Percentiles rank a stretch among this genome's conserved stretches.
These are phyloP conservation scores for Sylvietta virens DNA, from an alignment of 2,113 vertebrate genomes.

Conservation along the genomic window DNA sequence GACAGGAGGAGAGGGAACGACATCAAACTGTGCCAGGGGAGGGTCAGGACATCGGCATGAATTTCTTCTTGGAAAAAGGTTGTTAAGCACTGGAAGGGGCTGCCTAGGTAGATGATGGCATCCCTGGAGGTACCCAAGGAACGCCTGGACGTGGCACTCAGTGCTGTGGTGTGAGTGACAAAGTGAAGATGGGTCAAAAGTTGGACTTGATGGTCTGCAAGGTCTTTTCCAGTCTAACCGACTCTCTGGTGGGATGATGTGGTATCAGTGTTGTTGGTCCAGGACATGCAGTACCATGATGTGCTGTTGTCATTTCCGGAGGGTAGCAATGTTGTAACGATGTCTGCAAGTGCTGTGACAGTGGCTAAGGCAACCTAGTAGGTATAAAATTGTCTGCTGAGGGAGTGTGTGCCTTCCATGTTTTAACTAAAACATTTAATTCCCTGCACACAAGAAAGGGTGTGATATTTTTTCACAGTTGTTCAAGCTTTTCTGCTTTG, in stretches of 20 bases:
- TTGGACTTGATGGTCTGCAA: neutral
- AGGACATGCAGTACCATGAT: rapidly evolving
- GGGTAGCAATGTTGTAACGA: rapidly evolving
- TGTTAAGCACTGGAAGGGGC: neutral
- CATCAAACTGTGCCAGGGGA: neutral
- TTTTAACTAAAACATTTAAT: neutral
- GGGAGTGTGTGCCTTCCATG: rapidly evolving
- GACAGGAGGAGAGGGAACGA: neutral
- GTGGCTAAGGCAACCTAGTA: too few species aligned
- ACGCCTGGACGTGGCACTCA: rapidly evolving
- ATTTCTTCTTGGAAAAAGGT: neutral
- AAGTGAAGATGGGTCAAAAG: neutral
- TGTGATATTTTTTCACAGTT: neutral
- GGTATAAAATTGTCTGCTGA: too few species aligned
- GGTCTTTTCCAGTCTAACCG: neutral
- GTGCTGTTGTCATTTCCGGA: neutral
- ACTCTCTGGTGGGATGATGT: neutral
- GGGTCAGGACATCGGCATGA: neutral
- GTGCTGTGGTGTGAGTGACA: neutral
- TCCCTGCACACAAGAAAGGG: neutral
- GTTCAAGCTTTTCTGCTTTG: neutral
- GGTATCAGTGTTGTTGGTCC: rapidly evolving
- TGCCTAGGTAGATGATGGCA: neutral
- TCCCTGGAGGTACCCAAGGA: neutral
- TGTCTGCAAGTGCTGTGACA: neutral